phyloP scores from a whole-genome alignment of 2,888 invertebrate species.

The Zhuqinia jingwanae region DNA sequence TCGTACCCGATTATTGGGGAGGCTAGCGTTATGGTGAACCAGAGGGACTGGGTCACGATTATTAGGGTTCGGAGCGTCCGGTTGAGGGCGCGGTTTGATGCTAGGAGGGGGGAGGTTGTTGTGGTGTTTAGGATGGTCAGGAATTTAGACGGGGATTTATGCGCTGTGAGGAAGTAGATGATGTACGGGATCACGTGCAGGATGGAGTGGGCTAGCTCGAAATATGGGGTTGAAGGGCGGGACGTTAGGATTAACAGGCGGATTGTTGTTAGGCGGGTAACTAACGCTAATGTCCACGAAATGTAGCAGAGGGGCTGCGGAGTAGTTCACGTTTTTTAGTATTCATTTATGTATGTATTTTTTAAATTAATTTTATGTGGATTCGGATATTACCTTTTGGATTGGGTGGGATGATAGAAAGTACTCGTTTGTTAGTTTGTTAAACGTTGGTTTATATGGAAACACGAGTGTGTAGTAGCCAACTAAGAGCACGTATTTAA shows the following conservation, averaged over 20 bases:
- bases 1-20: neutral
- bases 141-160: neutral
- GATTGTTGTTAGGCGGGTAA: neutral
- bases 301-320: neutral
- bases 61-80: neutral
- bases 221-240: neutral
- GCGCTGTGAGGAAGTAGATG: neutral
- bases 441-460: no score
- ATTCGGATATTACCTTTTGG: no score
- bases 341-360: no score
- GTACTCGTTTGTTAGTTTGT: no score
- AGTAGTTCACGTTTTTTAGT: no score
- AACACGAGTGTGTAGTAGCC: no score
- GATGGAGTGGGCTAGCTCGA: neutral
- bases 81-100: no score
- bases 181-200: neutral
- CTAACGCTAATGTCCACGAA: neutral
- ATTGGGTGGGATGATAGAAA: no score
- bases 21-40: neutral
- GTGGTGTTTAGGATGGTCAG: neutral
- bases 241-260: neutral
- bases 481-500: no score
- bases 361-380: no score
- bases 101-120: neutral
- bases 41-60: neutral